Evolutionary conservation across 1,140 invertebrate genomes (phyloP).

Genomic region (Bilobella aurantiaca): DNA sequence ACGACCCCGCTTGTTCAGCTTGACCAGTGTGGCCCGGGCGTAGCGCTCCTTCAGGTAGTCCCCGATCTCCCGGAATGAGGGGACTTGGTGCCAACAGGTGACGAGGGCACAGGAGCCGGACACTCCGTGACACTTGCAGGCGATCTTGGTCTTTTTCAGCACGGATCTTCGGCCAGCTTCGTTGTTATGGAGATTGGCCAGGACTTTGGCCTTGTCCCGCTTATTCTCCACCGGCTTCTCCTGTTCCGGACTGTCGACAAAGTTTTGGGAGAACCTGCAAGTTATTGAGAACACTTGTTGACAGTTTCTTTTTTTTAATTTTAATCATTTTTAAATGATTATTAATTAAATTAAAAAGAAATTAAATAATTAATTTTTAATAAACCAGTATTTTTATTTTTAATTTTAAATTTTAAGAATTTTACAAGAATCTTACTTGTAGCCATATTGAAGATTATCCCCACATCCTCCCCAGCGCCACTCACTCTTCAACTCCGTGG

Average conservation of each 20-base stretch:
- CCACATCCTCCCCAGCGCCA: constrained; percentile 97
- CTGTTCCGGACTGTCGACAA: constrained; percentile 78
- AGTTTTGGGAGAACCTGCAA: constrained; percentile 79
- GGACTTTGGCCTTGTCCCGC: constrained; percentile 60
- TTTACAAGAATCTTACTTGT: constrained; percentile 54
- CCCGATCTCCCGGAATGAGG: constrained; percentile 82
- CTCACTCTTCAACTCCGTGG: constrained; percentile 66
- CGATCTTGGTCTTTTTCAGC: constrained; percentile 74
- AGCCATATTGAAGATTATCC: constrained; percentile 89
- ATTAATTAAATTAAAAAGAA: too few relatives aligned
- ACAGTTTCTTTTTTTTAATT: too few relatives aligned
- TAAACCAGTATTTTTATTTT: too few relatives aligned
- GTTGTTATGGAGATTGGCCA: constrained; percentile 93
- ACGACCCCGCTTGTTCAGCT: constrained; percentile 66
- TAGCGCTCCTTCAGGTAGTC: constrained; percentile 78
- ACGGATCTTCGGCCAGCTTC: constrained; percentile 85
- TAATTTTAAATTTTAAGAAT: not conserved
- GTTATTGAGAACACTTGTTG: constrained; percentile 55
- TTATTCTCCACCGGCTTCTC: constrained; percentile 52
- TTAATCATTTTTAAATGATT: too few relatives aligned
- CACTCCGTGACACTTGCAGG: constrained; percentile 89
- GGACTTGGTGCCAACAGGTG: constrained; percentile 87
- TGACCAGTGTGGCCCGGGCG: constrained; percentile 82
- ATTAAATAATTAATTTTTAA: too few relatives aligned
- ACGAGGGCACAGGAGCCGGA: constrained; percentile 83